Base-by-base conservation (phyloP, 2,113 vertebrate genomes). In the Xiphias gladius region DNA sequence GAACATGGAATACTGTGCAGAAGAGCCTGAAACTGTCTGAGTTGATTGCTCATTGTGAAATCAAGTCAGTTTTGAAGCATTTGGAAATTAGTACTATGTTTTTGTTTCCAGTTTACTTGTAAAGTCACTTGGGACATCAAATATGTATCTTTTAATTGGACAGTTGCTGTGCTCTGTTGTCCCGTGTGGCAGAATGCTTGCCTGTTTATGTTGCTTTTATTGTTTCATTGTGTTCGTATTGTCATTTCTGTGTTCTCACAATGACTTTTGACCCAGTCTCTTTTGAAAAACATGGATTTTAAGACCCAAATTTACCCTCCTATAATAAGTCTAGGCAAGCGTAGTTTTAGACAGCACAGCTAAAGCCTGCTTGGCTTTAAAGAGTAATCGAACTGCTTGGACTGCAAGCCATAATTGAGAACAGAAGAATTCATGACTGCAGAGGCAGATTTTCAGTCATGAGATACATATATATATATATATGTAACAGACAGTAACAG, bases 141-240 rank as follows among this genome's bases (percentile, higher is more conserved):
- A 73, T 66, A 66, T 80, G 78, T 80, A 73, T 73, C 78, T 73
- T 73, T 81, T 81, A 74, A 81, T 81, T 81, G 70, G 54, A 74
- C 54, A 17, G 30, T 68, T 66, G 63, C 62, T 74, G 32, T 74
- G 24, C 32, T 61, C 41, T 61, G 79, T 68, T 68, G 41, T 61
- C 71, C 71, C 32, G 41, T 67, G 61, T 73, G 78, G 66, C 61
- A 73, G 61, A 73, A 58, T 57, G 28, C 59, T 50, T 35, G 32
- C 32, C 32, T 6, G 52, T 66, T 74, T 81, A 24, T 80, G 37
- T 62, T 61, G 66, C 20, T 61, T 50, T 79, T 62, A 62, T 63
- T 70, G 68, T 73, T 46, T 58, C 54, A 54, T 73, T 80, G 39
- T 67, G 54, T 81, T 67, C 41, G 32, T 35, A 35, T 35, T 35